A percentile compares a stretch with the other conserved stretches of the same genome.
These are phyloP conservation scores for Laticauda colubrina DNA, from an alignment of 2,113 vertebrate genomes.

Conservation along the genomic window DNA sequence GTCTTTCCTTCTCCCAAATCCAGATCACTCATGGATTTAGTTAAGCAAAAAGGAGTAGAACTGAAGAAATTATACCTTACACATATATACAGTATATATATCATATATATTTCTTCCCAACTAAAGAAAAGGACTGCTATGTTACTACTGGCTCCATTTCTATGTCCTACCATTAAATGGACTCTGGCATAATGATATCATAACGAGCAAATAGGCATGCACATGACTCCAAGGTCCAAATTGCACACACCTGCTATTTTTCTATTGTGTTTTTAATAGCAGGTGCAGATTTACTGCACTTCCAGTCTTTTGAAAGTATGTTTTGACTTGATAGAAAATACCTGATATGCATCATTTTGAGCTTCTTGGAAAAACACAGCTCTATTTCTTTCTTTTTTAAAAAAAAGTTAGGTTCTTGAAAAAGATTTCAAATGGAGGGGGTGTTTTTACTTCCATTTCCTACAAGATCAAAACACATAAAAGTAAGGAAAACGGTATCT, in stretches of 20 bases:
- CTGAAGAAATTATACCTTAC: background rate
- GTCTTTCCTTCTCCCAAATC: background rate
- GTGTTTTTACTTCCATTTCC: constrained; percentile 11
- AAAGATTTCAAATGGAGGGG: rapidly evolving
- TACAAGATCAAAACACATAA: constrained; percentile 12
- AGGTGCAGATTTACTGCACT: background rate
- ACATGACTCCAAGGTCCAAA: background rate
- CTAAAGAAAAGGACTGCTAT: background rate
- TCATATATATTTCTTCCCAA: background rate
- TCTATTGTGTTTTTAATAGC: background rate
- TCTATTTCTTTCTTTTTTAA: background rate
- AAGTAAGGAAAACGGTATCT: constrained; percentile 25
- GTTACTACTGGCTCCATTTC: background rate
- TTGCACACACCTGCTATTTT: background rate
- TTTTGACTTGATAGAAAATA: background rate
- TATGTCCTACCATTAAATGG: background rate
- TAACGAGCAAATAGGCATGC: background rate
- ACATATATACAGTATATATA: background rate
- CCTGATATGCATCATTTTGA: constrained; percentile 1
- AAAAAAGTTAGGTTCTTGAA: rapidly evolving
- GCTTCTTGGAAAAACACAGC: background rate
- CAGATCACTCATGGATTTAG: background rate
- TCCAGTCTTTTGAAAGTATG: background rate
- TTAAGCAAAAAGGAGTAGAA: background rate
- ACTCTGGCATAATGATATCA: background rate